Percentiles rank a stretch among this genome's conserved stretches.
These are phyloP conservation scores for Conus betulinus DNA, from an alignment of 1,140 invertebrate genomes.

Conservation along the genomic window DNA sequence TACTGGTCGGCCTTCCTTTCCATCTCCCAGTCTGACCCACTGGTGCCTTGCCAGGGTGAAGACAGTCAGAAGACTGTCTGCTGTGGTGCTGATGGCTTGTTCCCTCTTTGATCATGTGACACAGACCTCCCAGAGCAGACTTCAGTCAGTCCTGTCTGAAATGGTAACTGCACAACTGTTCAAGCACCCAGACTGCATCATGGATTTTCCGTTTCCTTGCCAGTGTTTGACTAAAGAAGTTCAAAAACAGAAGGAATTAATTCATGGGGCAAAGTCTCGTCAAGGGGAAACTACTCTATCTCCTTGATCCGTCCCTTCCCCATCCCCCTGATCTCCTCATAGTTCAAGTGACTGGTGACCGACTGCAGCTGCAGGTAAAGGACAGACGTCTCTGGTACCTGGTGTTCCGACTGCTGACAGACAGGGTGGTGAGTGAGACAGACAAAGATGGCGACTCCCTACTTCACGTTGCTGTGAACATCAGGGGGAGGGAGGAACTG, in stretches of 20 bases:
- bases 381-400: neutral
- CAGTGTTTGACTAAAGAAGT: neutral
- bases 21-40: neutral
- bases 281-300: neutral
- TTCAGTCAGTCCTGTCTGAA: neutral
- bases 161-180: neutral
- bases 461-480: neutral
- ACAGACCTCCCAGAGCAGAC: neutral
- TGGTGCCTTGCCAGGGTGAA: neutral
- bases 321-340: neutral
- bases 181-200: neutral
- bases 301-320: neutral
- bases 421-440: conserved; percentile 2
- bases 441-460: neutral
- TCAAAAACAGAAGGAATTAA: neutral
- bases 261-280: neutral
- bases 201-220: neutral
- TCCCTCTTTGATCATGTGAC: neutral
- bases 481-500: neutral
- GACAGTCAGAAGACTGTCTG: neutral
- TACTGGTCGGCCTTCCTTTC: conserved; percentile 11
- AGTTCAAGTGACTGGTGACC: neutral
- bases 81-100: neutral
- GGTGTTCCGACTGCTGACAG: conserved; percentile 2
- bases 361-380: neutral